Conservation (phyloP, 1,140 invertebrate genomes). For the Drosophila melanica region DNA sequence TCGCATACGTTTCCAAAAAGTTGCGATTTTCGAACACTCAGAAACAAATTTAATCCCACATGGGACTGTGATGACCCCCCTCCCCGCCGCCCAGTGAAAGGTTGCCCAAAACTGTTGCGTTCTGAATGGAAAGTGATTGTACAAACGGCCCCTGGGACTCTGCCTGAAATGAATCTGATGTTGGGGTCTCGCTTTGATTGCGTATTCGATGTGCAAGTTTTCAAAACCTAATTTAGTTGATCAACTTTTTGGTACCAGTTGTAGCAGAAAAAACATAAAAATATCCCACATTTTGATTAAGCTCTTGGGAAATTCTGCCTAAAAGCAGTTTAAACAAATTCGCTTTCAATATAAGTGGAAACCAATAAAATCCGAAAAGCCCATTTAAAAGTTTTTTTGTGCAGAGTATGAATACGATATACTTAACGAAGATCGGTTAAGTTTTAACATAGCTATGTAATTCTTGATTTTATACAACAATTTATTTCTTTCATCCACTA, state of each 20-base stretch:
- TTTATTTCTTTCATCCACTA: no score
- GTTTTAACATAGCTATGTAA: no score
- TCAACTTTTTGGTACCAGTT: neutral
- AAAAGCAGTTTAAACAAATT: no score
- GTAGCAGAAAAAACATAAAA: neutral
- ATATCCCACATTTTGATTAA: no score
- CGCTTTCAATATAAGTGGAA: no score
- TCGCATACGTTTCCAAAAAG: conserved; percentile 35
- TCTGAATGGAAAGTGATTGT: conserved; percentile 49
- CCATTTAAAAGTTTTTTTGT: no score
- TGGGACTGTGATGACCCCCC: conserved; percentile 1
- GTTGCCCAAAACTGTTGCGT: conserved; percentile 19
- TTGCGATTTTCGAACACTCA: conserved; percentile 8
- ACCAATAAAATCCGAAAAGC: no score
- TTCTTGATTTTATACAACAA: no score
- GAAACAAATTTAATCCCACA: conserved; percentile 21
- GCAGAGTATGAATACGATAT: no score
- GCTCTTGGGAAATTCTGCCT: no score
- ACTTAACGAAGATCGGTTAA: no score
- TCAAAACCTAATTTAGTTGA: conserved; percentile 1
- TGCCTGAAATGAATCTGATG: conserved; percentile 9
- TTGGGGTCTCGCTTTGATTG: conserved; percentile 11
- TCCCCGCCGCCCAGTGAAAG: conserved; percentile 39
- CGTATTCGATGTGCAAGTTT: conserved; percentile 7
- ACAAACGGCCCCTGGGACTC: neutral